Evolutionary conservation across 2,797 vertebrate species (phyloP).

Genomic region (Gallinago stenura): DNA sequence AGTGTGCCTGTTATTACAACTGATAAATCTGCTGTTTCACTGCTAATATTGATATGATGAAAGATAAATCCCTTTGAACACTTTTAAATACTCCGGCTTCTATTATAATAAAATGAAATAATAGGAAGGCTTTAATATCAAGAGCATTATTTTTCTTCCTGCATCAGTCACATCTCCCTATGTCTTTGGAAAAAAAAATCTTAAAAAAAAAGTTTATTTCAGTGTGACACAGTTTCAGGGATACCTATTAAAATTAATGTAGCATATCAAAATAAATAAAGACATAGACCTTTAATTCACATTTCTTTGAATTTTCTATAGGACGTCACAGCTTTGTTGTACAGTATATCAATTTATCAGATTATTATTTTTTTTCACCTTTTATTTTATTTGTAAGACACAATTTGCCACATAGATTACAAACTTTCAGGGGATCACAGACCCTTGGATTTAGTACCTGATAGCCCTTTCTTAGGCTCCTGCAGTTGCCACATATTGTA

Average conservation of each 20-base stretch:
- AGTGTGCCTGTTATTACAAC: background rate
- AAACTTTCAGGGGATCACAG: background rate
- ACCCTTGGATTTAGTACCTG: background rate
- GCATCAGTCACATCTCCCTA: rapidly evolving
- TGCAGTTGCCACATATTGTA: background rate
- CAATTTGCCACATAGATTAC: background rate
- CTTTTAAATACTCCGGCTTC: background rate
- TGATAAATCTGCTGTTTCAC: background rate
- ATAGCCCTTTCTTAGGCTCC: background rate
- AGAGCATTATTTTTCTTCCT: background rate
- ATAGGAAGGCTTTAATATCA: background rate
- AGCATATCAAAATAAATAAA: background rate
- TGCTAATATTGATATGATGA: background rate
- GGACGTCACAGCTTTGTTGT: background rate
- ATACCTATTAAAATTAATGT: background rate
- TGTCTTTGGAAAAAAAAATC: background rate
- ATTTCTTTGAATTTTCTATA: background rate
- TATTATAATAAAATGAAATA: background rate
- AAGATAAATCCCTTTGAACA: background rate
- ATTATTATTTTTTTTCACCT: background rate
- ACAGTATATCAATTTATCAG: background rate
- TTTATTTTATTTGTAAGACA: background rate
- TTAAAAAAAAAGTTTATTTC: background rate
- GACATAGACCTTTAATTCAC: background rate
- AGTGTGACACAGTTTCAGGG: rapidly evolving